phyloP scores from a whole-genome alignment of 2,888 invertebrate genomes.

The Strigamia maritima region DNA sequence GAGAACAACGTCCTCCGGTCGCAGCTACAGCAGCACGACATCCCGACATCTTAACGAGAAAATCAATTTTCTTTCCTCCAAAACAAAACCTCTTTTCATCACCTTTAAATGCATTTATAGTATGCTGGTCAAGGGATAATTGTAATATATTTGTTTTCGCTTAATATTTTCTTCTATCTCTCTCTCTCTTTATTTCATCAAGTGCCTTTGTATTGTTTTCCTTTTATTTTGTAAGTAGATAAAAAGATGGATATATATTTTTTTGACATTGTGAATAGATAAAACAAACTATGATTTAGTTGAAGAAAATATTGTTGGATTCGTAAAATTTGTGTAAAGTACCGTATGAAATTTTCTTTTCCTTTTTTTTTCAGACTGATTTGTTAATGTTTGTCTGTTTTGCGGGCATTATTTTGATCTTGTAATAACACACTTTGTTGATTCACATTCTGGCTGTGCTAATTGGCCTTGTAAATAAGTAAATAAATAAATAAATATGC shows the following conservation, averaged over 20 bases:
- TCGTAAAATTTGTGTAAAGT: not conserved
- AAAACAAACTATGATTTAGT: not conserved
- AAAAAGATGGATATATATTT: no score
- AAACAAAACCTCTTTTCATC: not conserved
- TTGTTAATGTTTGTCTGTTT: constrained; percentile 5
- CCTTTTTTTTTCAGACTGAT: not conserved
- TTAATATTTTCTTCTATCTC: not conserved
- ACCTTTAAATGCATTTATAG: not conserved
- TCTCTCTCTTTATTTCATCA: not conserved
- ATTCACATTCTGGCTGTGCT: not conserved
- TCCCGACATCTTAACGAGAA: constrained; percentile 47
- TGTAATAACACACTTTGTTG: not conserved
- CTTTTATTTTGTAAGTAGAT: not conserved
- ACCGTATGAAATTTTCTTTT: not conserved
- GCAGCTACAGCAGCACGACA: constrained; percentile 65
- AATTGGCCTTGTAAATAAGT: not conserved
- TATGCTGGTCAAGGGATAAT: not conserved
- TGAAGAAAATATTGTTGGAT: not conserved
- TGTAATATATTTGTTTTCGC: not conserved
- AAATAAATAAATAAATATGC: not conserved
- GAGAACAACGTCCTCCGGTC: constrained; percentile 69
- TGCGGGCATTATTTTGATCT: not conserved
- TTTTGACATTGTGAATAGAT: not conserved
- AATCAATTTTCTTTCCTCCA: not conserved
- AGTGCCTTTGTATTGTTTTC: not conserved